Conservation (phyloP, 2,113 vertebrate genomes). For the Isichthys henryi region DNA sequence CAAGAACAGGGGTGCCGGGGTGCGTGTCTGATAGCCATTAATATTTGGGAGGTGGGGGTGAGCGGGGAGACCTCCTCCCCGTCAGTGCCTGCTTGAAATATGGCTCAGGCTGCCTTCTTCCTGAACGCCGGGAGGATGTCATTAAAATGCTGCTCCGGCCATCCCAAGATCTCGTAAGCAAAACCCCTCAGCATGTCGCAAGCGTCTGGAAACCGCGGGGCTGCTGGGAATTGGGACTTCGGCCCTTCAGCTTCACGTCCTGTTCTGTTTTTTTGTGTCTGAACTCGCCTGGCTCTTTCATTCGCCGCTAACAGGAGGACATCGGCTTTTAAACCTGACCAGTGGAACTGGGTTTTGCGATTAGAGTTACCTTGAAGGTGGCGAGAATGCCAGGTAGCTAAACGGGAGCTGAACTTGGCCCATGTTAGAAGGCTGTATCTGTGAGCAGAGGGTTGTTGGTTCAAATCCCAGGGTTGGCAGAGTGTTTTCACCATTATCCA, state of each 20-base stretch:
- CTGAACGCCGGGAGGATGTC: conserved; percentile 23
- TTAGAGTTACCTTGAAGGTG: neutral
- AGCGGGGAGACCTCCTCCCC: conserved; percentile 24
- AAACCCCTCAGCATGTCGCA: neutral
- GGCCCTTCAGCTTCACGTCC: neutral
- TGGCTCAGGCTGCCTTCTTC: conserved; percentile 26
- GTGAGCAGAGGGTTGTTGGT: neutral
- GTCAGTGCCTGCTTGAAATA: conserved; percentile 34
- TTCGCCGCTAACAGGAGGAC: neutral
- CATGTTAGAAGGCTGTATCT: neutral
- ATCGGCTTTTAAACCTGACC: neutral
- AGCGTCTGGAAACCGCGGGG: neutral
- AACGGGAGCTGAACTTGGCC: neutral
- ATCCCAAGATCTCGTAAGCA: conserved; percentile 27
- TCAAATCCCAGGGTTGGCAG: neutral
- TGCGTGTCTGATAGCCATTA: conserved; percentile 34
- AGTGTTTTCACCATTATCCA: neutral
- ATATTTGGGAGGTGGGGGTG: conserved; percentile 29
- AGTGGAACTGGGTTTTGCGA: neutral
- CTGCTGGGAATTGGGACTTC: conserved; percentile 1
- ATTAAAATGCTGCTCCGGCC: conserved; percentile 30
- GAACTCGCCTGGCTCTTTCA: neutral
- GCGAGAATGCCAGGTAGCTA: neutral
- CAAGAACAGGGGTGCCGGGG: conserved; percentile 11
- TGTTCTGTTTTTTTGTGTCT: neutral